Percentiles rank a stretch among this genome's conserved stretches.
These are phyloP conservation scores for Alectoris magna DNA, from an alignment of 2,797 vertebrate species.

Conservation along the genomic window DNA sequence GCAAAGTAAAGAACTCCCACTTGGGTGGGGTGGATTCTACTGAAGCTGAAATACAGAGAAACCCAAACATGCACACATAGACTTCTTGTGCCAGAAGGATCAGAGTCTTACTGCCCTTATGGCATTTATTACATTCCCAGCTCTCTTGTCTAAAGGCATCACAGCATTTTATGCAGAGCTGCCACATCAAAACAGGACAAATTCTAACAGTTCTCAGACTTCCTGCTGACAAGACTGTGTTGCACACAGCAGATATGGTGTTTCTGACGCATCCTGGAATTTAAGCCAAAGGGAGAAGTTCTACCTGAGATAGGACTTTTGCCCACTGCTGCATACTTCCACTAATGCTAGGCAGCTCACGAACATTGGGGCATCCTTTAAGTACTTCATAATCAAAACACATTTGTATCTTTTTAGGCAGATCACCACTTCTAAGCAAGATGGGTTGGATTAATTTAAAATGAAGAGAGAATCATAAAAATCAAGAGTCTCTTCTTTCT, in stretches of 20 bases:
- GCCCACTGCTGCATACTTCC: background rate
- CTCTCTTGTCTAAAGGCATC: background rate
- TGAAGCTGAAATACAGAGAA: background rate
- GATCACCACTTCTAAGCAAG: background rate
- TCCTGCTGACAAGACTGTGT: background rate
- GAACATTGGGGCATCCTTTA: background rate
- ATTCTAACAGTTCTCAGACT: background rate
- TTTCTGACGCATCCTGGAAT: background rate
- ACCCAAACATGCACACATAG: fast-evolving
- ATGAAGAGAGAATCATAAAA: conserved; percentile 14
- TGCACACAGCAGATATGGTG: background rate
- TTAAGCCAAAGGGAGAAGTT: background rate
- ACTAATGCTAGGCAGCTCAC: background rate
- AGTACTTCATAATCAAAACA: background rate
- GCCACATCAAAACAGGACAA: background rate
- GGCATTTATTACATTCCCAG: fast-evolving
- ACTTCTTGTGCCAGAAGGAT: background rate
- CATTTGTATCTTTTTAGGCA: background rate
- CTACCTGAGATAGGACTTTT: background rate
- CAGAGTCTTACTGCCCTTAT: background rate
- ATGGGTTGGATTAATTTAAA: background rate
- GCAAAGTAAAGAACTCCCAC: background rate
- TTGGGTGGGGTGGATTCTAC: background rate
- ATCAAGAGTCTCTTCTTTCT: background rate
- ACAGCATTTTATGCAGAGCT: background rate